Conservation (phyloP, 2,113 vertebrate species). For the Neopipo cinnamomea region DNA sequence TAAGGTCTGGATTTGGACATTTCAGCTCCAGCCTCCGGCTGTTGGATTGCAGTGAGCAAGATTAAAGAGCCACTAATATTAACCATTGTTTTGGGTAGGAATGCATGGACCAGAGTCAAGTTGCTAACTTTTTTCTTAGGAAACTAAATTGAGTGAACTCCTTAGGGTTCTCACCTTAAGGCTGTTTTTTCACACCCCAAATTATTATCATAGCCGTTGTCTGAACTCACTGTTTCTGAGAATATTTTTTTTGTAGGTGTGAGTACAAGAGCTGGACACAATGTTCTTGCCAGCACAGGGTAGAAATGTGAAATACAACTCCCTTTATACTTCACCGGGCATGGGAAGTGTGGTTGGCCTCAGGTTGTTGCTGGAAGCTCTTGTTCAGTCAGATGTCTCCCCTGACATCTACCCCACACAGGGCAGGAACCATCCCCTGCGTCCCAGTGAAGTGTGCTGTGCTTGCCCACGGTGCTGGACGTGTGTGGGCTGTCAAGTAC, state of each 20-base stretch:
- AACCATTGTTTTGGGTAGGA: not conserved
- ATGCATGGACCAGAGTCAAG: not conserved
- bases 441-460: not conserved
- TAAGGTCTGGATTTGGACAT: not conserved
- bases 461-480: rapidly evolving
- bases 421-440: not conserved
- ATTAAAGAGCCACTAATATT: not conserved
- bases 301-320: not conserved
- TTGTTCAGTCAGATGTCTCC: not conserved
- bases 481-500: not conserved
- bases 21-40: not conserved
- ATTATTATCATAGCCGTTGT: not conserved
- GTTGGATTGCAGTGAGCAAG: not conserved
- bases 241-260: not conserved
- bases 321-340: not conserved
- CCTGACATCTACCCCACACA: not conserved
- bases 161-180: not conserved
- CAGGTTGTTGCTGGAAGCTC: not conserved
- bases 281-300: not conserved
- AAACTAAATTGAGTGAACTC: not conserved
- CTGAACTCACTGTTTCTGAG: not conserved
- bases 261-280: not conserved
- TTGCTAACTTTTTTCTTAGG: not conserved
- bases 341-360: not conserved
- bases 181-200: not conserved